Base-by-base conservation (phyloP, 2,888 invertebrate genomes). In the Odontomyia ornata region DNA sequence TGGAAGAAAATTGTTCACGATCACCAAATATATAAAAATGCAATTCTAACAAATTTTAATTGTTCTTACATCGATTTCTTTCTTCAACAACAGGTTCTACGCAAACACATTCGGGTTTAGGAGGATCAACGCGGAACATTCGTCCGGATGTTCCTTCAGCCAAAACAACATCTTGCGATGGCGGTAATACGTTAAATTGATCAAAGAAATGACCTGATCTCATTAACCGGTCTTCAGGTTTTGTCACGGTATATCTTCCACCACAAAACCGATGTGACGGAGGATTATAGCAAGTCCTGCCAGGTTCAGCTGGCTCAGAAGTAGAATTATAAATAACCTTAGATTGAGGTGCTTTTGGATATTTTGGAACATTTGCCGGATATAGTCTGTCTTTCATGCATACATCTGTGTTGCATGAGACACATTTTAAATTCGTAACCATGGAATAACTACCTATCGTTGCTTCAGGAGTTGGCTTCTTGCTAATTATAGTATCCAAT, bases 401-500 rank as follows among this genome's bases (percentile, higher is more conserved):
- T 7, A 86, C 81, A 0, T 78, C 80, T 0, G 79, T 64, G 69
- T 83, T 84, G 52, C 87, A 86, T 0, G 83, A 83, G 1, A 85
- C 28, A 69, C 86, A 86, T 1, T 80, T 78, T 0, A 85, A 46
- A 5, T 82, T 80, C 0, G 80, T 78, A 67, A 72, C 47, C 9
- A 52, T 7, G 52, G 28, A 30, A 25, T 21, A 1, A 85, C 84
- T 82, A 7, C 84, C 86, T 0, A 84, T 83, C 0, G 84, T 83
- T 13, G 83, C 82, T 0, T 84, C 83, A 76, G 85, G 86, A 1
- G 81, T 72, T 9, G 81, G 81, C 65, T 81, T 81, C 0, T 79
- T 62, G 77, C 82, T 81, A 13, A 85, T 57, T 1, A 27, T 18
- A 0, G 64, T 72, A 11, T 85, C 69, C 0, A 81, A 79, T 0